Evolutionary conservation across 2,113 vertebrate genomes (phyloP).

Genomic region (Anser cygnoides): DNA sequence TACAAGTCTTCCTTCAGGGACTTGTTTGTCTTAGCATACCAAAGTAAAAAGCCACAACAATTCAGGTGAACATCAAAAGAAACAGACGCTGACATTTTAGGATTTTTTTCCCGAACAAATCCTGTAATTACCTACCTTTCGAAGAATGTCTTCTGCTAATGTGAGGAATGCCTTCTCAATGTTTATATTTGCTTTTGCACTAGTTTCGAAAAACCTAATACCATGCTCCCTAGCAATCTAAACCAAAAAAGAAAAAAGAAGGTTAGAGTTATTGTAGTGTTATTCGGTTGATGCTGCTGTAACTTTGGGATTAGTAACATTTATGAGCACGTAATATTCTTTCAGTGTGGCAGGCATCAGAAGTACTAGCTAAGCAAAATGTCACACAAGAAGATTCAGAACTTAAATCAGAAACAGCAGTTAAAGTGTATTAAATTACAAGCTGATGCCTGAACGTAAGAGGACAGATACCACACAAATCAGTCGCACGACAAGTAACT

Average conservation of each 20-base stretch:
- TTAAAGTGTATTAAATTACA: background rate
- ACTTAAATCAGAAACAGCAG: background rate
- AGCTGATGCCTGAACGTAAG: accelerated
- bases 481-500: background rate
- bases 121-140: slow-evolving; percentile 84
- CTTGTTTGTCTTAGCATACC: accelerated
- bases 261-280: background rate
- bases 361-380: background rate
- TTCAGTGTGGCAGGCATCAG: background rate
- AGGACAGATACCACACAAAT: background rate
- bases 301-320: accelerated
- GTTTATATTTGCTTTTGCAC: slow-evolving; percentile 99
- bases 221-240: slow-evolving; percentile 97
- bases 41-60: background rate
- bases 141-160: slow-evolving; percentile 99
- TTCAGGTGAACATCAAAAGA: background rate
- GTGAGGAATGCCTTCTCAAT: slow-evolving; percentile 99
- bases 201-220: slow-evolving; percentile 99
- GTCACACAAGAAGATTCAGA: background rate
- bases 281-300: accelerated
- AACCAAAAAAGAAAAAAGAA: background rate
- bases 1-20: background rate
- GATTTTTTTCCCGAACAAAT: accelerated
- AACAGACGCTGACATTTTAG: background rate
- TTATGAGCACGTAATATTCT: accelerated